A percentile compares a stretch with the other conserved stretches of the same genome.
phyloP scores from a whole-genome alignment of 2,888 invertebrate species.

The Arrhopalites spinosus region DNA sequence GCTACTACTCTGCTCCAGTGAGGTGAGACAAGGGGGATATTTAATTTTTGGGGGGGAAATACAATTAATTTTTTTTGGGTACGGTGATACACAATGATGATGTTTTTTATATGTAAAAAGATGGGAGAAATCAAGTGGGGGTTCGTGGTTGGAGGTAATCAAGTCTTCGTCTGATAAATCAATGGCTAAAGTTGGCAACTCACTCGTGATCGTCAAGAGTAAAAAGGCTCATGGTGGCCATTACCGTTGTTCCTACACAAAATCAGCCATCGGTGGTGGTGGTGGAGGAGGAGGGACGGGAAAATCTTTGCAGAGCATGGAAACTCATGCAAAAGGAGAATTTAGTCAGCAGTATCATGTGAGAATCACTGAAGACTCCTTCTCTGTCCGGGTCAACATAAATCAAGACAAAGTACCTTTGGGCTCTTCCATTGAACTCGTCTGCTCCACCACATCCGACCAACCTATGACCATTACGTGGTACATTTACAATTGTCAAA shows the following conservation, averaged over 20 bases:
- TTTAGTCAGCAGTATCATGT: constrained; percentile 46
- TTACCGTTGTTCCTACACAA: constrained; percentile 46
- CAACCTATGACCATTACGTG: constrained; percentile 80
- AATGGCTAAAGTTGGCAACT: constrained; percentile 49
- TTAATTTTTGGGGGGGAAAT: neutral
- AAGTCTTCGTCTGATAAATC: constrained; percentile 41
- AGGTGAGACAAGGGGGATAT: constrained; percentile 9
- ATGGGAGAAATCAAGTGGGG: constrained; percentile 53
- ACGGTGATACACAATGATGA: neutral
- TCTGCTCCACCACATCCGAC: constrained; percentile 67
- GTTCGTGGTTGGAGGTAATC: constrained; percentile 47
- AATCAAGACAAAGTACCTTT: constrained; percentile 51
- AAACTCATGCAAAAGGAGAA: constrained; percentile 37
- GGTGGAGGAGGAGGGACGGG: neutral
- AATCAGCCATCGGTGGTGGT: neutral
- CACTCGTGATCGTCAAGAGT: constrained; percentile 46
- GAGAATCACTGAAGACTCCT: constrained; percentile 44
- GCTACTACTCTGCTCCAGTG: constrained; percentile 23
- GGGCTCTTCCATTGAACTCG: constrained; percentile 50
- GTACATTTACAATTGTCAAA: too few relatives aligned
- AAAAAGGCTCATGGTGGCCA: constrained; percentile 46
- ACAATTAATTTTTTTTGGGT: neutral
- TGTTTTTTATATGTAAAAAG: constrained; percentile 27
- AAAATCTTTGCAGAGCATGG: too few relatives aligned
- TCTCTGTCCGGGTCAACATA: constrained; percentile 48